Percentiles rank a stretch among this genome's conserved stretches.
phyloP scores from a whole-genome alignment of 92 coral and sea anemone genomes.

The Siderastrea siderea region DNA sequence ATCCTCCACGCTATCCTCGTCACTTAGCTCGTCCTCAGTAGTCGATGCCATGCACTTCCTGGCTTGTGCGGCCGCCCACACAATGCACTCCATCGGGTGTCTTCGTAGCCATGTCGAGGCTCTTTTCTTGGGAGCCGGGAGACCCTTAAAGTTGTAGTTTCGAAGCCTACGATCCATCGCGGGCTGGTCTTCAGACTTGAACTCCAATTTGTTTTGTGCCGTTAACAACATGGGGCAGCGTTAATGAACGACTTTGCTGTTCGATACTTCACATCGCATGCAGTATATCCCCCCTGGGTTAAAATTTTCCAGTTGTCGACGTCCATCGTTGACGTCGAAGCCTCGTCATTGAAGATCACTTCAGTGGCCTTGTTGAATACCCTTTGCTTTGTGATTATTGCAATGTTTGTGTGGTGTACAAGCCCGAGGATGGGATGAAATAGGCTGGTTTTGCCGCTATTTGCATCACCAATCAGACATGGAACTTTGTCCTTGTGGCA shows the following conservation, averaged over 20 bases:
- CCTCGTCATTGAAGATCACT: constrained; percentile 23
- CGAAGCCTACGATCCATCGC: not conserved
- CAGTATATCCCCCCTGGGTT: not conserved
- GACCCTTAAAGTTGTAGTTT: too few relatives aligned
- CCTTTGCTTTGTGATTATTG: too few relatives aligned
- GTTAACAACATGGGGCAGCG: constrained; percentile 37
- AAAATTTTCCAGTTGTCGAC: constrained; percentile 53
- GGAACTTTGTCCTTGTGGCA: not conserved
- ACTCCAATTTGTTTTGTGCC: constrained; percentile 32
- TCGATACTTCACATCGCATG: constrained; percentile 3
- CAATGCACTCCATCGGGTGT: not conserved
- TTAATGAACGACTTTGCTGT: not conserved
- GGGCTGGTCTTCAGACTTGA: not conserved
- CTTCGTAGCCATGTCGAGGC: too few relatives aligned
- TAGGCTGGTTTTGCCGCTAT: constrained; percentile 52
- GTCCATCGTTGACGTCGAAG: constrained; percentile 31
- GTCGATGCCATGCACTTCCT: not conserved
- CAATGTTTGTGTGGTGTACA: constrained; percentile 32
- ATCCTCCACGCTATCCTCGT: not conserved
- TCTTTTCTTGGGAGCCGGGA: too few relatives aligned
- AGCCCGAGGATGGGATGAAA: constrained; percentile 35
- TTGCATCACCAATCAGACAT: not conserved
- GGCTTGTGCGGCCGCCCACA: not conserved
- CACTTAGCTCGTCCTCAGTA: not conserved
- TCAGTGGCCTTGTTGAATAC: not conserved